Evolutionary conservation across 2,888 invertebrate genomes (phyloP), one percentile per base, ranked within the genome.

Genomic region (Ypsolopha sequella): DNA sequence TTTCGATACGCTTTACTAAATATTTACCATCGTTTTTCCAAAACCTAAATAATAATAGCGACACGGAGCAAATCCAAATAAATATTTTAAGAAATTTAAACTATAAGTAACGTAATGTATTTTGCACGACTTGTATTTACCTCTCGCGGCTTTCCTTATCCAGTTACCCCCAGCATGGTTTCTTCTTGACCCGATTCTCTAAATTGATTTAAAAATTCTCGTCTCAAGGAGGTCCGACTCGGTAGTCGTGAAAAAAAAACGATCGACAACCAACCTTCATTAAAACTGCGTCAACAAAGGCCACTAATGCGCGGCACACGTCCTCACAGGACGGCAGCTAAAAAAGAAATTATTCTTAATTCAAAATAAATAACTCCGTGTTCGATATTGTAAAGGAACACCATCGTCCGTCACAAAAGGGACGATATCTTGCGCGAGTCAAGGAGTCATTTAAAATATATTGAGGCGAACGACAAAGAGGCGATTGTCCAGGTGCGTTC

Each of bases 301-400:
- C 66, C 69, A 61, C 81, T 85, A 84, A 85, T 85, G 79, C 79
- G 70, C 78, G 76, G 82, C 85, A 81, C 82, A 84, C 80, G 80
- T 76, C 77, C 68, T 64, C 73, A 69, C 39, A 39, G 9, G 36
- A 73, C 77, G 76, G 79, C 80, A 70, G 76, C 73, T 76, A 79
- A 80, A 80, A 50, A 81, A 77, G 76, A 82, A 82, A 81, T 79
- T 72, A 80, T 80, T 76, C 80, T 51, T 72, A 68, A 67, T 65
- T 58, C 52, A 73, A 72, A 72, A 70, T 66, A 73, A 72, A 73
- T 71, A 76, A 70, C 65, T 46, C 65, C 64, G 62, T 60, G 65
- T 59, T 73, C 70, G 68, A 67, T 66, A 67, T 66, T 43, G 61
- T 65, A 74, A 79, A 73, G 75, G 74, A 66, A 67, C 71, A 64